Base-by-base conservation (phyloP, 2,888 invertebrate species). In the Euzophera pinguis region DNA sequence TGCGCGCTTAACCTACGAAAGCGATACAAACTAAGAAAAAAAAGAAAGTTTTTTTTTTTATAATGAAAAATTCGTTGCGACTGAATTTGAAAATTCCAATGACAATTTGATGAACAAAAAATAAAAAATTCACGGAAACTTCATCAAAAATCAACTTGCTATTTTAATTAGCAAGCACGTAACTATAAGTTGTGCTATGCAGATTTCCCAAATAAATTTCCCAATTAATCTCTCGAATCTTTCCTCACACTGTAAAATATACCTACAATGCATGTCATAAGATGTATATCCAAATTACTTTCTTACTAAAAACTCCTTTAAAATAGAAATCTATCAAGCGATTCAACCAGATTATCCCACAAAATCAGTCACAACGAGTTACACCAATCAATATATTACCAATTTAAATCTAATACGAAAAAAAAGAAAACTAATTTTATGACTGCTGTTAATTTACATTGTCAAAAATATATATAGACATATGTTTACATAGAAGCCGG, bases 1-100 rank as follows among this genome's bases (percentile, higher is more conserved):
- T 45, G 45, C 45, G 29, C 32, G 10, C 45, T 45, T 49, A 48
- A 48, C 38, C 38, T 38, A 38, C 32, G 32, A 45, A 45, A 45
- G 45, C 45, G 42, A 45, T 45, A 48, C 37, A 17, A 37, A 37
- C 37, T 49, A 49, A 49, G 42, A 51, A 51, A 49, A 32, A 50
- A 39, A 53, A 43, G n/a, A 32, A 7, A 32, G 22, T 38, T 22
- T 45, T 45, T 16, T 8, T 14, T 45, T 32, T 41, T 17, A 17
- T 17, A 8, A 38, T 17, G 17, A 9, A 16, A 32, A 29, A 13
- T 8, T 47, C 52, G 45, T 59, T 16, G 16, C 39, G 61, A 64
- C 64, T 60, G 62, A 54, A 60, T 59, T 57, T 67, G 59, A 54
- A 67, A 67, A 69, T 69, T 69, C 69, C 68, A 71, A 69, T 22